Evolutionary conservation across 2,113 vertebrate species (phyloP), one percentile per base, ranked within the genome.

Genomic region (Coturnix japonica): DNA sequence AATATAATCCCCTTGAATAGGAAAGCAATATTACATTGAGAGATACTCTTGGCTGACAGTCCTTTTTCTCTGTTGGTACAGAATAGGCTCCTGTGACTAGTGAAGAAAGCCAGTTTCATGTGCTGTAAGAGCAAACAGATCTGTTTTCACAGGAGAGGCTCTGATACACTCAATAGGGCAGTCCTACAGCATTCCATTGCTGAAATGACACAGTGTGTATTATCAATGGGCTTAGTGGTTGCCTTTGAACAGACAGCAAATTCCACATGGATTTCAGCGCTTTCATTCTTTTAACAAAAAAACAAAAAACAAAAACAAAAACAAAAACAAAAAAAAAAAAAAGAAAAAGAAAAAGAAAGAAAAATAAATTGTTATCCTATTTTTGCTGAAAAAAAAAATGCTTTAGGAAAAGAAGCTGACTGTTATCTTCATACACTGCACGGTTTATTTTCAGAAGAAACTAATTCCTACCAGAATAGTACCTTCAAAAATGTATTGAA

Each of bases 401-500:
- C 12, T 81, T 90, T 11, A 80, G 33, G 51, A n/a, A 67, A 67
- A 89, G 35, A 80, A 90, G 49, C 56, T 53, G 5, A 54, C 66
- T 78, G 22, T 25, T 60, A 84, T 91, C 59, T 82, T 61, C 72
- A 84, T 76, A 33, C 17, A 81, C 65, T 59, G 13, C 10, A 75
- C 53, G 51, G 7, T 71, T 93, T 81, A 82, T 96, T 95, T 95
- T 94, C 0, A 0, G 46, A 90, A 81, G 23, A 33, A 93, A 61
- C 63, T 53, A 79, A 64, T 82, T 94, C 63, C 60, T 79, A 93
- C 64, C 72, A 66, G 31, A 22, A 47, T 31, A 31, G 25, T 22
- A 84, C 74, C 56, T 92, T 85, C 87, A 73, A 82, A 90, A 89
- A 91, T 54, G 67, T 91, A 87, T 83, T 96, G 88, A 96, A 90